Evolutionary conservation across 2,797 vertebrate genomes (phyloP).

Genomic region (Alectoris magna): DNA sequence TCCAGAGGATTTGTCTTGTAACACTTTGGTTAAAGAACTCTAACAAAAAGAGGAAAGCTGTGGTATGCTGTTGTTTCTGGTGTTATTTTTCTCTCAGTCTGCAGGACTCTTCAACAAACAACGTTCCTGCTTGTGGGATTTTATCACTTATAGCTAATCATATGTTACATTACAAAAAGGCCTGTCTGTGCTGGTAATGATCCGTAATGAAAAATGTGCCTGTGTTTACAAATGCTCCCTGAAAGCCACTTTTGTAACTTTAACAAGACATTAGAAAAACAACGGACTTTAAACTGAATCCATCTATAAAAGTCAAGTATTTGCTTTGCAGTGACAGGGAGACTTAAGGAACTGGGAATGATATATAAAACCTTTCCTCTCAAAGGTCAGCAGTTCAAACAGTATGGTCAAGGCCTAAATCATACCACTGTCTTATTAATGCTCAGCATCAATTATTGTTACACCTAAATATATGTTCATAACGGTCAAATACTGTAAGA

Average conservation of each 20-base stretch:
- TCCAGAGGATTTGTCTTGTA: not conserved
- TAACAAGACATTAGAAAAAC: slow-evolving; percentile 47
- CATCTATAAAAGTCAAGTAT: slow-evolving; percentile 51
- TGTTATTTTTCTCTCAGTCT: not conserved
- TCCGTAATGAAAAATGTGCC: slow-evolving; percentile 21
- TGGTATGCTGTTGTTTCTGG: not conserved
- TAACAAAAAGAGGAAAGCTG: not conserved
- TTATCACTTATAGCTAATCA: not conserved
- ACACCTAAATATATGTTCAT: not conserved
- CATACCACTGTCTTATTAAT: slow-evolving; percentile 23
- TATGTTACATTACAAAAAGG: not conserved
- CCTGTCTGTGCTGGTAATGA: not conserved
- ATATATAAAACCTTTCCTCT: slow-evolving; percentile 46
- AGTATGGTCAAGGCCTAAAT: slow-evolving; percentile 3
- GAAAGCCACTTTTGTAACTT: slow-evolving; percentile 51
- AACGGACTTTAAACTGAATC: slow-evolving; percentile 53
- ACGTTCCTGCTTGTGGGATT: not conserved
- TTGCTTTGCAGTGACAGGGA: slow-evolving; percentile 56
- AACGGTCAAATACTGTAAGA: not conserved
- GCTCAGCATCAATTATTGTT: not conserved
- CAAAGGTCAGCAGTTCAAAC: slow-evolving; percentile 54
- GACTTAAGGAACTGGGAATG: slow-evolving; percentile 50
- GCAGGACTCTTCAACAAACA: not conserved
- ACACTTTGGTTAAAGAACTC: not conserved
- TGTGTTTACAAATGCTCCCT: slow-evolving; percentile 41